Percentiles rank a stretch among this genome's conserved stretches.
phyloP scores from a whole-genome alignment of 2,888 invertebrate genomes.

The Spilosoma lubricipeda region DNA sequence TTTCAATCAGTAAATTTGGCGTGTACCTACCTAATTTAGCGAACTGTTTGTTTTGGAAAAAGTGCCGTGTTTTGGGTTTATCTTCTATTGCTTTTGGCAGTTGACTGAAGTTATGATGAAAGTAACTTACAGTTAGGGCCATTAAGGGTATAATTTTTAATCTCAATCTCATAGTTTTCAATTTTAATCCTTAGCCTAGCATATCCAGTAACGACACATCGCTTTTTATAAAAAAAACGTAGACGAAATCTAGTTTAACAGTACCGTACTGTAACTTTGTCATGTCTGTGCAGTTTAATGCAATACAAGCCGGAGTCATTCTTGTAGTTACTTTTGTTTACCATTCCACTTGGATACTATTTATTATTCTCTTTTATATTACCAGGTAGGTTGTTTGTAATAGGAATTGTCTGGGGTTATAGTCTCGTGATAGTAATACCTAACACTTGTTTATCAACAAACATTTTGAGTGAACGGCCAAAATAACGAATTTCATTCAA shows the following conservation, averaged over 20 bases:
- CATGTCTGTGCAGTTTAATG: neutral
- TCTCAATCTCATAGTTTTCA: too few relatives aligned
- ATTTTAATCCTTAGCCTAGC: too few relatives aligned
- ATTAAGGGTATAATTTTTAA: too few relatives aligned
- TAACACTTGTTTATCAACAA: neutral
- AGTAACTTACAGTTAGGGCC: neutral
- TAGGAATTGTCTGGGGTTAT: neutral
- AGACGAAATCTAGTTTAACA: too few relatives aligned
- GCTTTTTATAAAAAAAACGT: too few relatives aligned
- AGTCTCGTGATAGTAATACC: neutral
- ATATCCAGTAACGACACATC: too few relatives aligned
- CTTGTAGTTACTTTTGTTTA: neutral
- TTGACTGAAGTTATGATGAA: neutral
- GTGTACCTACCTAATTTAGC: neutral
- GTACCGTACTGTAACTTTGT: too few relatives aligned
- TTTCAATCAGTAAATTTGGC: neutral
- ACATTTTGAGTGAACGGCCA: neutral
- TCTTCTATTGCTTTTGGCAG: neutral
- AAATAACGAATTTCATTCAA: neutral
- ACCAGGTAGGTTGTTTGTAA: neutral
- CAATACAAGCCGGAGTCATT: neutral
- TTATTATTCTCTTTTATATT: neutral
- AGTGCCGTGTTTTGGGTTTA: neutral
- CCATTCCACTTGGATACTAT: neutral
- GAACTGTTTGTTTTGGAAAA: neutral